phyloP scores from a whole-genome alignment of 2,113 vertebrate species.

The Mellivora capensis region DNA sequence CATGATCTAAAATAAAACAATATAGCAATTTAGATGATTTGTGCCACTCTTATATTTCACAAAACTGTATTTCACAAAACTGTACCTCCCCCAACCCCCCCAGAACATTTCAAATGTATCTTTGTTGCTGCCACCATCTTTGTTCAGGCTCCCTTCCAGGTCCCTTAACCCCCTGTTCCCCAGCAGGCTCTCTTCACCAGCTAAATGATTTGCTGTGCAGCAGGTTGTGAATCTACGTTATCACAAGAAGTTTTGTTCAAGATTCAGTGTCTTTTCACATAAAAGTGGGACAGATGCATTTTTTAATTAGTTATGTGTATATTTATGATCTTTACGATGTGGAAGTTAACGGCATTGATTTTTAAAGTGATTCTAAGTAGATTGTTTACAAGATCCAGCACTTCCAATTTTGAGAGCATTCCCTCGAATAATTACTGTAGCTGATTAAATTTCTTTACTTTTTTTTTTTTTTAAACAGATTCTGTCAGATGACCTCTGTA shows the following conservation, averaged over 20 bases:
- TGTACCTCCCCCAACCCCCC: background rate
- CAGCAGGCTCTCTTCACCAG: background rate
- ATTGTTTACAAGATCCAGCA: background rate
- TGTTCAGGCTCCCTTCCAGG: background rate
- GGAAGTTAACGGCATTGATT: background rate
- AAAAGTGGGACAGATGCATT: background rate
- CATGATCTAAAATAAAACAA: background rate
- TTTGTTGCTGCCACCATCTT: background rate
- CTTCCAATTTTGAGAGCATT: slow-evolving; percentile 25
- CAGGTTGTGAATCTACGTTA: background rate
- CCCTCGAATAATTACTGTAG: background rate
- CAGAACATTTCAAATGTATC: background rate
- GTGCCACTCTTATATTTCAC: background rate
- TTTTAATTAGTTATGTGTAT: background rate
- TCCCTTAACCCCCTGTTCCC: background rate
- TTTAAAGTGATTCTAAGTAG: slow-evolving; percentile 23
- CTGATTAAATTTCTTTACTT: slow-evolving; percentile 30
- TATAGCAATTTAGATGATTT: background rate
- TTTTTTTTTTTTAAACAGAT: background rate
- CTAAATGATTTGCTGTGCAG: background rate
- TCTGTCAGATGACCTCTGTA: background rate
- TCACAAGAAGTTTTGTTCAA: background rate
- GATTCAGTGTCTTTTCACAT: background rate
- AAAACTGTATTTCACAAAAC: background rate
- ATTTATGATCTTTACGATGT: background rate